These are phyloP conservation scores for Siphlonurus alternatus DNA, from an alignment of 2,888 invertebrate species.

Conservation along the genomic window DNA sequence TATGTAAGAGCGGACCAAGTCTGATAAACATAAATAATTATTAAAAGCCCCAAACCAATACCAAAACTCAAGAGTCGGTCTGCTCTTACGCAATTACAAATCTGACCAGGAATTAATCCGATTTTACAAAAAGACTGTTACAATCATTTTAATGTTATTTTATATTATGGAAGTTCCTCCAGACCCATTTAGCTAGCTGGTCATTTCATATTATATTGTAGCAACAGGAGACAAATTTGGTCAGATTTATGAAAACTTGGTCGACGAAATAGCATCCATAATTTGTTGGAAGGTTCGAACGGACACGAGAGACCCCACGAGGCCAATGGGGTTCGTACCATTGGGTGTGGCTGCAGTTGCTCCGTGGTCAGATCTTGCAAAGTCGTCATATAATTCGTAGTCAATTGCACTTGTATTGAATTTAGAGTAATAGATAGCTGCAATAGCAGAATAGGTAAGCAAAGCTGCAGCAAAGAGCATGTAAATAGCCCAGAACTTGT, in stretches of 20 bases:
- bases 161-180: too few species aligned
- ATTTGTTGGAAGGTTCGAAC: slow-evolving; percentile 48
- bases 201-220: too few species aligned
- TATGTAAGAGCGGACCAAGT: too few species aligned
- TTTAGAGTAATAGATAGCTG: slow-evolving; percentile 75
- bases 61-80: too few species aligned
- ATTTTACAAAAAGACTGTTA: too few species aligned
- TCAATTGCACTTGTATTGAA: slow-evolving; percentile 60
- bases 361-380: slow-evolving; percentile 43
- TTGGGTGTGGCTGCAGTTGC: slow-evolving; percentile 12
- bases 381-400: slow-evolving; percentile 55
- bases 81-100: too few species aligned
- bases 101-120: too few species aligned
- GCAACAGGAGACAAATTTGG: too few species aligned
- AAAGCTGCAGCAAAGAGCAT: slow-evolving; percentile 69
- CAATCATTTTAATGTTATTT: too few species aligned
- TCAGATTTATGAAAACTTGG: slow-evolving; percentile 24
- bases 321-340: slow-evolving; percentile 19
- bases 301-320: slow-evolving; percentile 4
- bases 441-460: slow-evolving; percentile 67
- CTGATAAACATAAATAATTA: too few species aligned
- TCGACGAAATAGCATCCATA: slow-evolving; percentile 35
- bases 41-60: too few species aligned
- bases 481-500: slow-evolving; percentile 78
- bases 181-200: too few species aligned